Percentiles rank a stretch among this genome's conserved stretches.
phyloP scores from a whole-genome alignment of 92 coral and sea anemone species.

The Meandrina meandrites region DNA sequence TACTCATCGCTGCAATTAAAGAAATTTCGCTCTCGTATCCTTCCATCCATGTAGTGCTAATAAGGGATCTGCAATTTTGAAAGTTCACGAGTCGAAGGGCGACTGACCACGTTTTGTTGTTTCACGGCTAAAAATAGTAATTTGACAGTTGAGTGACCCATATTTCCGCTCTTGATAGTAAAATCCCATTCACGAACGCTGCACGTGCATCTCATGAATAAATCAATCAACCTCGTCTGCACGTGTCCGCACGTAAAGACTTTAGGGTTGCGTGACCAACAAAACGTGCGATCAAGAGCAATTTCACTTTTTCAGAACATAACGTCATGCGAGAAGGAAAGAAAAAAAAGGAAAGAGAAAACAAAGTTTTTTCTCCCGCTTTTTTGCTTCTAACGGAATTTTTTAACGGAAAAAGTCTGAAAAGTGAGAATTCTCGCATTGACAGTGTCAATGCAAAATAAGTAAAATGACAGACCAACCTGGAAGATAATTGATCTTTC shows the following conservation, averaged over 20 bases:
- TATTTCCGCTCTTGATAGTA: conserved; percentile 64
- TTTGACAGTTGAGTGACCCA: conserved; percentile 25
- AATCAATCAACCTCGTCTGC: conserved; percentile 21
- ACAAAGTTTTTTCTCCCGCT: not conserved
- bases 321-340: not conserved
- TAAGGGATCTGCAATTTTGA: not conserved
- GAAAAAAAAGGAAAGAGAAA: no score
- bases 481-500: no score
- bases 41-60: not conserved
- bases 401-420: no score
- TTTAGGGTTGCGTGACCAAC: not conserved
- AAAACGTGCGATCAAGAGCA: not conserved
- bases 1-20: not conserved
- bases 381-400: not conserved
- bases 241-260: not conserved
- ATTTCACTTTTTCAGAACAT: not conserved
- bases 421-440: no score
- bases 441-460: no score
- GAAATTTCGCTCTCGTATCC: not conserved
- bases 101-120: conserved; percentile 8
- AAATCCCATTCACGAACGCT: conserved; percentile 83
- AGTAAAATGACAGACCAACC: not conserved
- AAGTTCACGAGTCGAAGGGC: not conserved
- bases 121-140: conserved; percentile 32
- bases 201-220: conserved; percentile 79